Conservation (phyloP, 1,140 invertebrate species). For the Procambarus virginalis region DNA sequence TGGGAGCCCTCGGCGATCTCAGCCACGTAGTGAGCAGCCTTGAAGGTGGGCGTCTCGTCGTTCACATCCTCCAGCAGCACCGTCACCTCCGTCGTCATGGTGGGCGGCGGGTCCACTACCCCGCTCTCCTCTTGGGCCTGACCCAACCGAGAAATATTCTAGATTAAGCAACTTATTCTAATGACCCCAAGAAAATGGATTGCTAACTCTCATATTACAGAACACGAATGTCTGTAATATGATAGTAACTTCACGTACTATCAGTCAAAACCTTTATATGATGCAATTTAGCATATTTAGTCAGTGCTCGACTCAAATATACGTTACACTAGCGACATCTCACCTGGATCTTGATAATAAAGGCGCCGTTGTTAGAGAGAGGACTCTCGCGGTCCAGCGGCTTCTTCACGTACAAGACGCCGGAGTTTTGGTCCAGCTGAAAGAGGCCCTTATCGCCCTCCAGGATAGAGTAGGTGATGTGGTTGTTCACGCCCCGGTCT, state of each 20-base stretch:
- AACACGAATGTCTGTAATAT: no score
- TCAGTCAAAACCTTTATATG: no score
- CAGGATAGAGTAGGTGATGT: constrained; percentile 87
- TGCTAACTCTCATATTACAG: no score
- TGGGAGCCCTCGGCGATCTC: constrained; percentile 95
- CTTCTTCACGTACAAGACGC: constrained; percentile 85
- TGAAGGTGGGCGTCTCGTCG: constrained; percentile 92
- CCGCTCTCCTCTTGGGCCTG: constrained; percentile 82
- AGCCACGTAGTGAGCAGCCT: constrained; percentile 84
- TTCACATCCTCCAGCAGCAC: constrained; percentile 96
- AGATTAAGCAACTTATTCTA: not conserved
- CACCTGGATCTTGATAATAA: constrained; percentile 88
- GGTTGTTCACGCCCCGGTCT: constrained; percentile 92
- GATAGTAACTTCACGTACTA: no score
- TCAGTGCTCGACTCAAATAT: no score
- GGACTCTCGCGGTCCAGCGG: constrained; percentile 87
- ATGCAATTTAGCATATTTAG: no score
- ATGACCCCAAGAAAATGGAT: no score
- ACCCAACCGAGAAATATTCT: constrained; percentile 65
- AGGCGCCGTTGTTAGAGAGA: constrained; percentile 86
- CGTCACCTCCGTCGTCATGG: constrained; percentile 90
- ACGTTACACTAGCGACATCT: constrained; percentile 66
- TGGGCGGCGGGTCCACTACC: constrained; percentile 80
- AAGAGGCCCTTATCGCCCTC: constrained; percentile 81
- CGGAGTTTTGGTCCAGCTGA: constrained; percentile 87